Base-by-base conservation (phyloP, 2,888 invertebrate genomes). In the Vesta saturnalis region DNA sequence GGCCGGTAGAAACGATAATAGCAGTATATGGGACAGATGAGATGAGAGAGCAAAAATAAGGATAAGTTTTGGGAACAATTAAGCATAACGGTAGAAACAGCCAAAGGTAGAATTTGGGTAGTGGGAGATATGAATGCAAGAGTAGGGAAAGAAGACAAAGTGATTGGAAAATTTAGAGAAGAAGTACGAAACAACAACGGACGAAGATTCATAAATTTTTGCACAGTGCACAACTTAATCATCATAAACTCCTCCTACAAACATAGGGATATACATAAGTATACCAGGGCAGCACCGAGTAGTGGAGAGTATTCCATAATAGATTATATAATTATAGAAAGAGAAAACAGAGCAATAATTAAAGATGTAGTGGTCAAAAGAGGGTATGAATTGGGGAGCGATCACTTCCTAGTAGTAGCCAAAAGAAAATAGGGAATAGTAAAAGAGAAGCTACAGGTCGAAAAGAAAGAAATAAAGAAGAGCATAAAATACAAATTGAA, bases 1-100 rank as follows among this genome's bases (percentile, higher is more conserved):
- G n/a, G 4, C 35, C 52, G 8, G 10, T 59, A 12, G 23, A 52
- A 62, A 52, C 57, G 16, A 22, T 64, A 56, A 55, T 64, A 23
- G 54, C 55, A 52, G 56, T 46, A 16, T 64, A 69, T 57, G 64
- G 64, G 15, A 60, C 64, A 47, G 30, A 60, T 35, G 61, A 66
- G 10, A 69, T 15, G 60, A 62, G 47, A 39, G 6, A 49, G 49
- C 39, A 23, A 55, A 46, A 30, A 15, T 22, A 69, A 61, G 43
- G 65, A 69, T 58, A 23, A 66, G 46, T 69, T 69, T 39, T 69
- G 69, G 66, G 66, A 69, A 22, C 35, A 65, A 12, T 16, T 66
- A 52, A 23, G 22, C n/a, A 12, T 22, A 35, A 52, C 23, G 35
- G 46, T 60, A 18, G 64, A 64, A 57, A 61, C 49, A 39, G 19